Base-by-base conservation (phyloP, 2,113 vertebrate species). In the Aegotheles bennettii region DNA sequence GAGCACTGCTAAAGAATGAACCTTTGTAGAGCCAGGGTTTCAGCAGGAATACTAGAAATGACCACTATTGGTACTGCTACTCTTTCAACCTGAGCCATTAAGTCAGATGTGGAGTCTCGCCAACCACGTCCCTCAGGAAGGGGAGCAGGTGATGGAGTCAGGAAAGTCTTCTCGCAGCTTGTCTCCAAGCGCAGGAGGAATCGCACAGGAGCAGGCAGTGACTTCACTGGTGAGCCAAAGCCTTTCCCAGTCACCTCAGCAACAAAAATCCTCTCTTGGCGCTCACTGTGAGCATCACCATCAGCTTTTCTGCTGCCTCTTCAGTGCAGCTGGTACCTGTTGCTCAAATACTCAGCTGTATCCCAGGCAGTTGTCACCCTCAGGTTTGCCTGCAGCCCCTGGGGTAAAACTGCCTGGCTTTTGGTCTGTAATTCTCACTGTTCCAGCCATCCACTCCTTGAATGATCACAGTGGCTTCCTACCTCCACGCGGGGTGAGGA, bases 241-340 rank as follows among this genome's bases (percentile, higher is more conserved):
- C 47, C 20, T 43, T 50, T 63, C 38, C 16, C 57, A 6, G 67
- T 2, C 89, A 31, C 24, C 36, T 65, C 83, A 42, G 53, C 53
- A 76, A 14, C 45, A 21, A 31, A 64, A 9, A 14, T n/a, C 35
- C 48, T 31, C 48, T 45, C 67, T 3, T 16, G 48, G 18, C 35
- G 79, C 36, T 61, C 45, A 16, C 6, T 40, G 3, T 2, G 3
- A 19, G 7, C 29, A 14, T 50, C 74, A 13, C 42, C 67, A 8
- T 4, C 73, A n/a, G 42, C 61, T 60, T 21, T 70, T 19, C 61
- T 47, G 61, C 65, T 2, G 1, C 88, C 28, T 75, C 51, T n/a
- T 50, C 75, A 3, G 56, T 0, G 1, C 4, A 13, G 23, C 51
- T 8, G 5, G 2, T 7, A 31, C 23, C 29, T 15, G 26, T 4